Evolutionary conservation across 1,140 invertebrate genomes (phyloP).

Genomic region (Atta colombica): DNA sequence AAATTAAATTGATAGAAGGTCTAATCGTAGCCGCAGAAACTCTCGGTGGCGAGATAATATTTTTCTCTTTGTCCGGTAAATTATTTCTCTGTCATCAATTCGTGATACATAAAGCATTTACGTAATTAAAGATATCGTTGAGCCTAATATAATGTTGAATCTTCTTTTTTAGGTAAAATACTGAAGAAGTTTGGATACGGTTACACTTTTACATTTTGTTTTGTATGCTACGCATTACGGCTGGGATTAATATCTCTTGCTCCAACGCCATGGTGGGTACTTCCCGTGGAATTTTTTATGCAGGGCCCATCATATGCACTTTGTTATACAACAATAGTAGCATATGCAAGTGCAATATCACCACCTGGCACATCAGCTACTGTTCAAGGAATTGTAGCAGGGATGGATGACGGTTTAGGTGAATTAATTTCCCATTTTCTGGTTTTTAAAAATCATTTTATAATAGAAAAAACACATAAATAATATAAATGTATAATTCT

Average conservation of each 20-base stretch:
- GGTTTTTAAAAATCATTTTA: background rate
- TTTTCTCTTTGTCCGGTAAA: constrained; percentile 88
- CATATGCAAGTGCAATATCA: constrained; percentile 91
- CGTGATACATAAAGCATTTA: background rate
- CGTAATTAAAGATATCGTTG: background rate
- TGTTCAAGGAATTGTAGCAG: constrained; percentile 93
- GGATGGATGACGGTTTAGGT: constrained; percentile 94
- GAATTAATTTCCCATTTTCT: constrained; percentile 64
- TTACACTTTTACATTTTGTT: constrained; percentile 90
- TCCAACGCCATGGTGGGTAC: constrained; percentile 91
- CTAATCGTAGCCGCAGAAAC: constrained; percentile 91
- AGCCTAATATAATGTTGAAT: background rate
- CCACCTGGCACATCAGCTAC: constrained; percentile 93
- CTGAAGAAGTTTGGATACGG: constrained; percentile 90
- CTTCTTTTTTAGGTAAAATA: constrained; percentile 88
- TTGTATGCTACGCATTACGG: constrained; percentile 90
- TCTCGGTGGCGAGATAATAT: constrained; percentile 91
- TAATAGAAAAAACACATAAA: background rate
- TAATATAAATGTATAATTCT: background rate
- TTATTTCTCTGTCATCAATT: constrained; percentile 7
- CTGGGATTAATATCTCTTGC: constrained; percentile 90
- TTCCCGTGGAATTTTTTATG: constrained; percentile 90
- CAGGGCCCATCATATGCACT: constrained; percentile 93
- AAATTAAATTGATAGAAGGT: constrained; percentile 92
- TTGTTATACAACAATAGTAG: constrained; percentile 92